phyloP scores from a whole-genome alignment of 2,113 vertebrate genomes.

The Chinchilla lanigera region DNA sequence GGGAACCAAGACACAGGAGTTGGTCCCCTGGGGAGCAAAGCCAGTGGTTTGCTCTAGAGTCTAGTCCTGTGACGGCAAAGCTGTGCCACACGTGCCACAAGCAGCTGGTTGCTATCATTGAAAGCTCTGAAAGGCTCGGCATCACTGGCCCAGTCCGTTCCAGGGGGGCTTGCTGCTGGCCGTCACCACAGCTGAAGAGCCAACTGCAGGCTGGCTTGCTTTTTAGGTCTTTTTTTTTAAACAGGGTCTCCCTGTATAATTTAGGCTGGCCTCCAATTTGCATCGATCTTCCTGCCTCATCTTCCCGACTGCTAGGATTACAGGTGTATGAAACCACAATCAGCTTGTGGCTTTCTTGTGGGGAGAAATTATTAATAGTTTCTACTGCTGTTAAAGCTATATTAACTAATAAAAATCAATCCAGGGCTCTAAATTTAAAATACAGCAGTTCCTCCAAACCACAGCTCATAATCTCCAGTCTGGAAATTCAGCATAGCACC shows the following conservation, averaged over 20 bases:
- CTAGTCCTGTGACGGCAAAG: neutral
- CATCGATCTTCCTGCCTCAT: neutral
- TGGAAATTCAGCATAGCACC: neutral
- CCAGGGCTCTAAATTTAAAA: neutral
- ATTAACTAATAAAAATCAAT: neutral
- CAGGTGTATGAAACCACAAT: neutral
- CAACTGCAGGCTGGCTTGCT: neutral
- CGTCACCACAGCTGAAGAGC: constrained; percentile 12
- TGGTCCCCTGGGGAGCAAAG: neutral
- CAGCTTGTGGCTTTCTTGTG: neutral
- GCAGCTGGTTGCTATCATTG: neutral
- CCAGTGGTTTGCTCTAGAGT: neutral
- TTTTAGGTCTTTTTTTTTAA: neutral
- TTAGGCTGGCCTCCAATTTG: neutral
- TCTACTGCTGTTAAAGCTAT: neutral
- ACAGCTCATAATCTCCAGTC: neutral
- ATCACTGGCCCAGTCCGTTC: neutral
- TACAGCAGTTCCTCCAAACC: neutral
- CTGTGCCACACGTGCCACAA: neutral
- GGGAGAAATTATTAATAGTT: neutral
- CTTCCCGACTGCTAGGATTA: neutral
- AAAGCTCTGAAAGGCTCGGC: neutral
- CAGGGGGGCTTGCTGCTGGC: neutral
- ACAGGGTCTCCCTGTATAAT: neutral
- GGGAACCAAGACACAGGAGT: neutral